Base-by-base conservation (phyloP, 2,113 vertebrate genomes). In the Brachyistius frenatus region DNA sequence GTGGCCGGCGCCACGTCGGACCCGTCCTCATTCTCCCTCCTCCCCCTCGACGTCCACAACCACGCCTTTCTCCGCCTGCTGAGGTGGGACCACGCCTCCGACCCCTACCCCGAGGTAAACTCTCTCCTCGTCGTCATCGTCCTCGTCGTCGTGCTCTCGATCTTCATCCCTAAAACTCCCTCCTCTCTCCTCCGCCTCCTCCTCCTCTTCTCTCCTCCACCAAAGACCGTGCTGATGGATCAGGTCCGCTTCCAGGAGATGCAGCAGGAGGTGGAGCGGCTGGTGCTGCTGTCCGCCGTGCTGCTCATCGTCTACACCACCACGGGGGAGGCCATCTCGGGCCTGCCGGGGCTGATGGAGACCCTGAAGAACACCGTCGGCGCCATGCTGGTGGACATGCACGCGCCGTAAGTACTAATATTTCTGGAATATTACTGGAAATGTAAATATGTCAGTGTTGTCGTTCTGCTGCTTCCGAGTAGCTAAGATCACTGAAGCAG, bases 21-120 rank as follows among this genome's bases (percentile, higher is more conserved):
- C 23, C 23, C 93, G 16, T 66, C 92, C 5, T 74, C 78, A 39
- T 89, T 77, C 1, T 5, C 76, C 0, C 88, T 91, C 4, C 88
- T 78, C 55, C 81, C 93, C 1, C 56, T 84, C 5, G 87, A 91
- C 37, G 85, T 99, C 36, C 96, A 97, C 86, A 98, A 99, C 15
- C 93, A 94, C 0, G 97, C 97, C 1, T 99, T 97, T 88, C 82
- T 99, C 75, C 95, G 94, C 61, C 96, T 99, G 83, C 96, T 99
- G 4, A 95, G 91, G 53, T 99, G 97, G 98, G 95, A 99, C 89
- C 96, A 97, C 5, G 7, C 84, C 5, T 92, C 89, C 7, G 95
- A 93, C n/a, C 95, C 94, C 14, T 99, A 98, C 88, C 98, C 98
- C 0, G 98, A 99, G 94, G 98, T 99, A 92, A 63, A 93, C 77